These are phyloP conservation scores for Pseudomugil tenellus DNA, from an alignment of 2,797 vertebrate genomes.

Conservation along the genomic window DNA sequence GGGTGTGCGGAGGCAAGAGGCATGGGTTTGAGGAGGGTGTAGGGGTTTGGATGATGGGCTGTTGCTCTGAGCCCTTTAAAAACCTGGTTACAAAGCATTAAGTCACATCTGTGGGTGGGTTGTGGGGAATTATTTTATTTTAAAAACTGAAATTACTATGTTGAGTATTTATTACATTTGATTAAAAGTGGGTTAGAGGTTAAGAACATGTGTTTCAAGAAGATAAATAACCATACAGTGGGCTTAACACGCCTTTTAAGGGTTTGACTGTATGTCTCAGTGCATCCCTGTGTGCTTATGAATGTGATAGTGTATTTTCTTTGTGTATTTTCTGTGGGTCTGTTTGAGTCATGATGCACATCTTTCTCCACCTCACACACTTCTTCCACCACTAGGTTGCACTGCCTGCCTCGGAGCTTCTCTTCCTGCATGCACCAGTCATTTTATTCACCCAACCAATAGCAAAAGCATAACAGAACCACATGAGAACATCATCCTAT, in stretches of 20 bases:
- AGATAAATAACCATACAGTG: conserved; percentile 61
- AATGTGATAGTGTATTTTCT: conserved; percentile 16
- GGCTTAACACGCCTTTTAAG: too few relatives aligned
- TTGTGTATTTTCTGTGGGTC: conserved; percentile 38
- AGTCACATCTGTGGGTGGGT: conserved; percentile 56
- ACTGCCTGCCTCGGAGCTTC: conserved; percentile 76
- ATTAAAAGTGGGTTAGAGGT: conserved; percentile 69
- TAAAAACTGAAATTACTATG: conserved; percentile 57
- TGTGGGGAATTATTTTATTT: conserved; percentile 71
- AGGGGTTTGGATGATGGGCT: conserved; percentile 33
- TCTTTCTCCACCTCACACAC: conserved; percentile 48
- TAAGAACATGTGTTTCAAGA: conserved; percentile 62
- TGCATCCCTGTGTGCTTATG: conserved; percentile 29
- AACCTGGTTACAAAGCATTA: conserved; percentile 54
- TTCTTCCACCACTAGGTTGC: conserved; percentile 81
- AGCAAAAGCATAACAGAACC: conserved; percentile 38
- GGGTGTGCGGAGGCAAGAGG: conserved; percentile 19
- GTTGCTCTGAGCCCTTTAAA: conserved; percentile 30
- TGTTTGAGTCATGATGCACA: conserved; percentile 32
- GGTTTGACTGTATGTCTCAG: conserved; percentile 35
- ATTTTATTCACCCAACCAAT: conserved; percentile 62
- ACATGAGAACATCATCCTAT: conserved; percentile 66
- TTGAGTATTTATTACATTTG: conserved; percentile 50
- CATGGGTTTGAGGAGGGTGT: conserved; percentile 11
- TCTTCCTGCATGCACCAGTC: conserved; percentile 46